Base-by-base conservation (phyloP, 2,888 invertebrate species). In the Acholoe squamosa region DNA sequence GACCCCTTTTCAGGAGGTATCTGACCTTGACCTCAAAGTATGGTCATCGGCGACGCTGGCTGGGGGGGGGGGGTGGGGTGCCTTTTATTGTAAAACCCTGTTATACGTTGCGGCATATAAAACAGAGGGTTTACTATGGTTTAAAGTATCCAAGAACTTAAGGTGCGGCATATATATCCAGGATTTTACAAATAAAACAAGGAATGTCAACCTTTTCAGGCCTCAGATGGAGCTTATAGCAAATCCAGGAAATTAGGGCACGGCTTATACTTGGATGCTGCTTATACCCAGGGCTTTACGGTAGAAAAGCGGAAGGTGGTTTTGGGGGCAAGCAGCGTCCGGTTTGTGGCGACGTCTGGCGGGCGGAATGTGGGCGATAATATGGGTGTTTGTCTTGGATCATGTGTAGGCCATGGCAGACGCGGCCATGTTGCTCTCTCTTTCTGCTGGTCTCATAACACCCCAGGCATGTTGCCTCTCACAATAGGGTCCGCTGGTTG, bases 381-480 rank as follows among this genome's bases (percentile, higher is more conserved):
- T 71, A 25, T 0, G 28, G 71, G 80, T 80, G 80, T 80, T 80
- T 33, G 43, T 80, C 80, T 80, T 80, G 80, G 80, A 43, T 80
- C 80, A 80, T n/a, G 43, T 80, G 43, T 80, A 34, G 16, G 80
- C 14, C 80, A n/a, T 34, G 12, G 33, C 43, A 10, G 80, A 43
- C 80, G 43, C 80, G 12, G 33, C 43, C 34, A 43, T 80, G 80
- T 43, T 80, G 80, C 34, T 80, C 43, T 71, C 71, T 71, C 71
- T 25, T 14, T 0, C 28, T 28, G 28, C 28, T 28, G 12, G 1
- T 16, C 33, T 43, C 80, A 80, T 14, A 80, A 33, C 80, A 33
- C 80, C 80, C 22, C 22, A 5, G 80, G 80, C 80, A 16, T 80
- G 80, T 80, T 80, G 14, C 80, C 80, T 80, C 80, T 80, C 33